These are phyloP conservation scores for Castor canadensis DNA, from an alignment of 2,113 vertebrate species.

Conservation along the genomic window DNA sequence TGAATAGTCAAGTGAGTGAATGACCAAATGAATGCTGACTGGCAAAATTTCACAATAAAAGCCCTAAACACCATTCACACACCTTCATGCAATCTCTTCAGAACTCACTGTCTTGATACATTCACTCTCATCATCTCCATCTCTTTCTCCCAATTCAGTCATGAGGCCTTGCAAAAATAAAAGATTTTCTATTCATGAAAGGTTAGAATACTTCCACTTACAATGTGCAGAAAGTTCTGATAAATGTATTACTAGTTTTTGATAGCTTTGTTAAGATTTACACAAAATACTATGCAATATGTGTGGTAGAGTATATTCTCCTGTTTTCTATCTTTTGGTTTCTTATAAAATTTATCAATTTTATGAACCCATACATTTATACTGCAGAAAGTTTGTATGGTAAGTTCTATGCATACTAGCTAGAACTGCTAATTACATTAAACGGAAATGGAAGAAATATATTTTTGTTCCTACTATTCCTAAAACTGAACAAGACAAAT, in stretches of 20 bases:
- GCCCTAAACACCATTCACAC: neutral
- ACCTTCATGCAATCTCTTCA: neutral
- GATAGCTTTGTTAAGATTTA: neutral
- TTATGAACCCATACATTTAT: neutral
- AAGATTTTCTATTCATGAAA: neutral
- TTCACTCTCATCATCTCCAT: neutral
- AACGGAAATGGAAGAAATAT: neutral
- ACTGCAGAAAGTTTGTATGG: neutral
- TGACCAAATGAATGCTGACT: neutral
- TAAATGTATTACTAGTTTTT: neutral
- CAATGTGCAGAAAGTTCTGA: neutral
- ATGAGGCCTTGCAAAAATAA: neutral
- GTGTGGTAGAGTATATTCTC: neutral
- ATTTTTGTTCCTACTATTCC: neutral
- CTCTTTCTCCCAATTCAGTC: neutral
- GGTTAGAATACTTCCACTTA: neutral
- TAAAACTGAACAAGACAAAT: neutral
- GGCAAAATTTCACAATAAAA: neutral
- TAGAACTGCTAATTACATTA: neutral
- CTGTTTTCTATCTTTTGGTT: neutral
- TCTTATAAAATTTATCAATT: neutral
- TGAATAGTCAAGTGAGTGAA: neutral
- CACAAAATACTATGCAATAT: neutral
- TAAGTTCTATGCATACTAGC: neutral
- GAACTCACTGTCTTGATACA: neutral